These are phyloP conservation scores for Papilio elwesi DNA, from an alignment of 2,888 invertebrate species.

Conservation along the genomic window DNA sequence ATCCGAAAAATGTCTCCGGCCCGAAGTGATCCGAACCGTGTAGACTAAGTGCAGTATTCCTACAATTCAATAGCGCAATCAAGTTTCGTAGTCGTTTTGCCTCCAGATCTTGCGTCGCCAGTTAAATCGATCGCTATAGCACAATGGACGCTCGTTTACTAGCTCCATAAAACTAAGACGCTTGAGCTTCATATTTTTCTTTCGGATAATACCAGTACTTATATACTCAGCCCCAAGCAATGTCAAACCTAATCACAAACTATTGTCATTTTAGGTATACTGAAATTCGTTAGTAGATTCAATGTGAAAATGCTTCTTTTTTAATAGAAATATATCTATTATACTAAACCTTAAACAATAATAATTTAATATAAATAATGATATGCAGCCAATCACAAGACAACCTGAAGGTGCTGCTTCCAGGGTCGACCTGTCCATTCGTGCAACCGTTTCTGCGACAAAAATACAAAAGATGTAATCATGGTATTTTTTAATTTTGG, in stretches of 20 bases:
- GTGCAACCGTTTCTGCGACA: no score
- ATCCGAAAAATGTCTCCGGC: constrained; percentile 46
- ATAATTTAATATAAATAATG: not conserved
- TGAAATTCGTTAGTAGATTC: constrained; percentile 32
- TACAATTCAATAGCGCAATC: constrained; percentile 62
- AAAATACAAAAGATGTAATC: no score
- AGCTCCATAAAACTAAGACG: constrained; percentile 70
- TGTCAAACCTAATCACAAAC: constrained; percentile 59
- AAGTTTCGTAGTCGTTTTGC: constrained; percentile 65
- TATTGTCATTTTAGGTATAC: constrained; percentile 51
- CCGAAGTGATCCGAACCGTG: constrained; percentile 48
- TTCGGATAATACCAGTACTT: constrained; percentile 49
- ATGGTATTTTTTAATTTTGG: no score
- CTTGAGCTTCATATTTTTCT: constrained; percentile 54
- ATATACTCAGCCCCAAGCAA: constrained; percentile 57
- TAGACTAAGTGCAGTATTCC: constrained; percentile 52
- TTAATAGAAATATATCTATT: constrained; percentile 13
- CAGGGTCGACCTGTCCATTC: no score
- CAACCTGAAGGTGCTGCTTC: no score
- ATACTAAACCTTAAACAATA: not conserved
- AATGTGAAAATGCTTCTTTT: constrained; percentile 33
- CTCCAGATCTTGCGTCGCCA: constrained; percentile 66
- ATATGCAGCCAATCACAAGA: no score
- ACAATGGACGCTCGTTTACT: constrained; percentile 74
- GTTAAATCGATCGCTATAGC: constrained; percentile 66